Conservation (phyloP, 2,888 invertebrate species). For the Gonocerus acuteangulatus region DNA sequence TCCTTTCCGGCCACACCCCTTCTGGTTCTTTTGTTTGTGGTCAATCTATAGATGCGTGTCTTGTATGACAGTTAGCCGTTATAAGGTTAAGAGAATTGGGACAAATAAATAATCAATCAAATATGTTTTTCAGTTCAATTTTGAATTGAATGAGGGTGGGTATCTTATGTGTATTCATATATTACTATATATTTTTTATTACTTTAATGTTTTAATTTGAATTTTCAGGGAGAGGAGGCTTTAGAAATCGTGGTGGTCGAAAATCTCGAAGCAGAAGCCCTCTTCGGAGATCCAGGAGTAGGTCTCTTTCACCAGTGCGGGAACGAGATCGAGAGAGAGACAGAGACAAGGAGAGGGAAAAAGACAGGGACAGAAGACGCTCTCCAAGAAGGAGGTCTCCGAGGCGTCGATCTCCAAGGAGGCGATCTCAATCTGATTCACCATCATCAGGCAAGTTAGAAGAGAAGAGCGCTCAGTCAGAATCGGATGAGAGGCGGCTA, state of each 20-base stretch:
- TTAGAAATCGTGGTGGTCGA: slow-evolving; percentile 12
- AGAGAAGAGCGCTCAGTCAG: slow-evolving; percentile 12
- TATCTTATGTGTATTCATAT: too few species aligned
- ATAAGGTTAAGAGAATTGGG: too few species aligned
- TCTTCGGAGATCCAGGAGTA: slow-evolving; percentile 4
- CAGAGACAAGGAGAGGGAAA: not conserved
- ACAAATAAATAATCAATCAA: too few species aligned
- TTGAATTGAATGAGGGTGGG: too few species aligned
- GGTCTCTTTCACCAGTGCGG: slow-evolving; percentile 4
- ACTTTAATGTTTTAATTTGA: too few species aligned
- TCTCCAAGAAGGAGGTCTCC: slow-evolving; percentile 8
- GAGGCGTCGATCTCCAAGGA: slow-evolving; percentile 1
- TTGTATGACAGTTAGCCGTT: too few species aligned
- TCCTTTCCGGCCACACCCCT: too few species aligned
- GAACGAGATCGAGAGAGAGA: not conserved
- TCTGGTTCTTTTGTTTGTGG: too few species aligned
- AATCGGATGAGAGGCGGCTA: slow-evolving; percentile 22
- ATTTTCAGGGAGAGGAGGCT: slow-evolving; percentile 14
- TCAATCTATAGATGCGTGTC: too few species aligned
- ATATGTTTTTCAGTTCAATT: too few species aligned
- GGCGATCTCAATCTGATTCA: not conserved
- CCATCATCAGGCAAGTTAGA: slow-evolving; percentile 20
- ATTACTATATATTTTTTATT: too few species aligned
- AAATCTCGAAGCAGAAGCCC: slow-evolving; percentile 22
- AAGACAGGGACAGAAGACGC: slow-evolving; percentile 3